A percentile compares a stretch with the other conserved stretches of the same genome.
These are phyloP conservation scores for Napeogenes sylphis DNA, from an alignment of 2,888 invertebrate species.

Conservation along the genomic window DNA sequence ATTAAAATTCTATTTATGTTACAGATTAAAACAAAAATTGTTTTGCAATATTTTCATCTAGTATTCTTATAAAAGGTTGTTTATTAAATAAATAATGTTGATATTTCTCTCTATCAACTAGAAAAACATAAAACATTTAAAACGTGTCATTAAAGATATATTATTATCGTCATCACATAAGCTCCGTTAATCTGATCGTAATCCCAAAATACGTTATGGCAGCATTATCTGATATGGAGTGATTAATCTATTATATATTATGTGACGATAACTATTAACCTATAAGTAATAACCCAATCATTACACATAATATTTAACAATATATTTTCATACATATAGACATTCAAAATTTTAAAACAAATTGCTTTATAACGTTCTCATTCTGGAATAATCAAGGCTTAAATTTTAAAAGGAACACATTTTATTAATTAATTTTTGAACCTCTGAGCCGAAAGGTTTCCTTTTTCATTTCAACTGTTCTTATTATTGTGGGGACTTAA, in stretches of 20 bases:
- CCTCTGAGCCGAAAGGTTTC: slow-evolving; percentile 10
- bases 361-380: not conserved
- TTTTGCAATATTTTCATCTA: too few relatives aligned
- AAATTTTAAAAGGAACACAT: not conserved
- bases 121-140: not conserved
- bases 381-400: not conserved
- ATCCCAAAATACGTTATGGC: slow-evolving; percentile 5
- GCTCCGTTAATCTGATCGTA: slow-evolving; percentile 3
- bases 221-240: slow-evolving; percentile 5
- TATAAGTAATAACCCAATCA: not conserved
- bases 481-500: slow-evolving; percentile 60
- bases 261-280: slow-evolving; percentile 7
- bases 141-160: slow-evolving; percentile 2
- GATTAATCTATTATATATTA: slow-evolving; percentile 7
- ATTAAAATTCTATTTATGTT: too few relatives aligned
- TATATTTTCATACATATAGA: not conserved
- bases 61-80: too few relatives aligned
- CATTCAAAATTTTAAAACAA: not conserved
- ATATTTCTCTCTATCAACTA: not conserved
- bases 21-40: too few relatives aligned
- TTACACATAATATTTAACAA: not conserved
- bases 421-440: slow-evolving; percentile 4
- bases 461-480: slow-evolving; percentile 39
- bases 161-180: slow-evolving; percentile 1
- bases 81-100: too few relatives aligned